These are phyloP conservation scores for Steinernema scapterisci DNA, from an alignment of 2,888 invertebrate species.

Conservation along the genomic window DNA sequence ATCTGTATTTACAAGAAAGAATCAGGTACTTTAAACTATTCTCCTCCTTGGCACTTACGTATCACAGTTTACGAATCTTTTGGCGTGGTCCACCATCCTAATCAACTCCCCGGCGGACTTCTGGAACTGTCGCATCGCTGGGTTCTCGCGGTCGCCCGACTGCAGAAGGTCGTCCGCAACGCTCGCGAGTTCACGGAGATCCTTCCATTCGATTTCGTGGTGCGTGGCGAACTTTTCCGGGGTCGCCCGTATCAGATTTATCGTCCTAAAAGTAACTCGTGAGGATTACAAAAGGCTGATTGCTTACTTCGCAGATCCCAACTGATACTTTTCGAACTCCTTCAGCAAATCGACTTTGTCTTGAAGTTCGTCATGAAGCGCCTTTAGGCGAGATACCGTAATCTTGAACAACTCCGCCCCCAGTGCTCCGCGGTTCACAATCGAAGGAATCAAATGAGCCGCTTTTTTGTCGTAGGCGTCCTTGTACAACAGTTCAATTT, in stretches of 20 bases:
- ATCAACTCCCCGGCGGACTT: not conserved
- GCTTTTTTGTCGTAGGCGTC: constrained; percentile 6
- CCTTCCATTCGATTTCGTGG: not conserved
- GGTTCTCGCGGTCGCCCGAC: not conserved
- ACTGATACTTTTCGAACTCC: not conserved
- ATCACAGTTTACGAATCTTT: not conserved
- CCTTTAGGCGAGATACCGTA: constrained; percentile 15
- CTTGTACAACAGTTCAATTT: constrained; percentile 34
- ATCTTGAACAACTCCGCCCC: constrained; percentile 1
- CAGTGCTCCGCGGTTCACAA: constrained; percentile 11
- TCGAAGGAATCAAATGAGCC: not conserved
- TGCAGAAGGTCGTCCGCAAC: constrained; percentile 19
- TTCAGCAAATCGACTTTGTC: not conserved
- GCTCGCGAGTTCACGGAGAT: not conserved
- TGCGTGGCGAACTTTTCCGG: constrained; percentile 21
- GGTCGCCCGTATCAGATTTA: not conserved
- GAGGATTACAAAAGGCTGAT: too few species aligned
- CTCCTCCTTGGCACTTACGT: not conserved
- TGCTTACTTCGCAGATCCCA: not conserved
- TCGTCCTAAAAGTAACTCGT: constrained; percentile 20
- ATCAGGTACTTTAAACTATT: not conserved
- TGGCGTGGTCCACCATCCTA: constrained; percentile 10
- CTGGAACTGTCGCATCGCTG: constrained; percentile 5
- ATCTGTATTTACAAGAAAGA: constrained; percentile 22
- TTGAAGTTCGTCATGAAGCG: constrained; percentile 2